Conservation (phyloP, 2,888 invertebrate genomes). For the Pantelozetes paolii region DNA sequence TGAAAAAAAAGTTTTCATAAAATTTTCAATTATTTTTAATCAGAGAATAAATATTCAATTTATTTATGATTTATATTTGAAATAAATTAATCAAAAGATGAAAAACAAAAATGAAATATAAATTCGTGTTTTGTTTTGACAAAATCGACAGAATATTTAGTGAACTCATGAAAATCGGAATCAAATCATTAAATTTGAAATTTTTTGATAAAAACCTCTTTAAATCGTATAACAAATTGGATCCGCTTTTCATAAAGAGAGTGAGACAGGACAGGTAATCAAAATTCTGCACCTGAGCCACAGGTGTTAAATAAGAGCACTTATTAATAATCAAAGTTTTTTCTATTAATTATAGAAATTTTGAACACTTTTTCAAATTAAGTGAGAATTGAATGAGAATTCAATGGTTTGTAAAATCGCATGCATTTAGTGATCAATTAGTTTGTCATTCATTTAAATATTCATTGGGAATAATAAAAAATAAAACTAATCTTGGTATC, state of each 20-base stretch:
- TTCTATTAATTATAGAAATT: not conserved
- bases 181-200: not conserved
- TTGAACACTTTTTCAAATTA: not conserved
- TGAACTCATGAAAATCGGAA: not conserved
- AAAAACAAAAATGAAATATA: not conserved
- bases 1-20: no score
- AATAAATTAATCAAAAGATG: not conserved
- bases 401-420: not conserved
- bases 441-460: conserved; percentile 12
- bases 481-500: not conserved
- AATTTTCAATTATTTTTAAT: no score
- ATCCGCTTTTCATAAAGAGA: not conserved
- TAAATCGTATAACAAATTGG: conserved; percentile 11
- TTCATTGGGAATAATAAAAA: conserved; percentile 15
- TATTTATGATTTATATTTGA: not conserved
- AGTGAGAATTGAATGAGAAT: not conserved
- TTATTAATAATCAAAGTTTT: conserved; percentile 22
- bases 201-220: not conserved
- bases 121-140: not conserved
- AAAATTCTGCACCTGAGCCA: not conserved
- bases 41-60: not conserved
- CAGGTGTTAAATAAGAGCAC: conserved; percentile 29
- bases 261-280: not conserved
- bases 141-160: not conserved
- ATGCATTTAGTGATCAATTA: conserved; percentile 28